Percentiles rank a stretch among this genome's conserved stretches.
Conservation (phyloP, 2,113 vertebrate species). For the Helogale parvula region DNA sequence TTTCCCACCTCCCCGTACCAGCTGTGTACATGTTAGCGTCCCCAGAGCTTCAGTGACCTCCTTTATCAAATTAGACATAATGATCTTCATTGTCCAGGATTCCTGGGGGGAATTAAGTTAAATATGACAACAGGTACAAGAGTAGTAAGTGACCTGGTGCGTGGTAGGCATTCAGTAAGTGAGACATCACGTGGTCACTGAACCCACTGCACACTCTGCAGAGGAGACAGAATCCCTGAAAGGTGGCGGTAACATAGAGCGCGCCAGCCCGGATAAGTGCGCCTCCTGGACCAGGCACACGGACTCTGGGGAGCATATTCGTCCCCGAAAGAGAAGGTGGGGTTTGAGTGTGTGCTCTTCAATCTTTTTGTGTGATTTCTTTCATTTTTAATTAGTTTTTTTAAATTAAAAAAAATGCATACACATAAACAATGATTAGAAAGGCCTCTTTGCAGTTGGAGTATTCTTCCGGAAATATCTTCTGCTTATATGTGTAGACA, state of each 20-base stretch:
- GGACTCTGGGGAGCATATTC: neutral
- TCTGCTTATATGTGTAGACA: too few relatives aligned
- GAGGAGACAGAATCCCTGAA: neutral
- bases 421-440: neutral
- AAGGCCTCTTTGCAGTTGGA: neutral
- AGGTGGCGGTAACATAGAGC: neutral
- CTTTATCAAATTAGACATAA: neutral
- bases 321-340: neutral
- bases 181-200: neutral
- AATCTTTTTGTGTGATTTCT: neutral
- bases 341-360: neutral
- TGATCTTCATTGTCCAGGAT: neutral
- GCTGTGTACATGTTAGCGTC: neutral
- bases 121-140: neutral
- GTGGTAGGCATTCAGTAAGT: neutral
- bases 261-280: neutral
- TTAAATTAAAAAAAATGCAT: neutral
- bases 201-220: neutral
- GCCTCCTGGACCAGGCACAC: neutral
- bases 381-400: neutral
- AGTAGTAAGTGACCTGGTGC: neutral
- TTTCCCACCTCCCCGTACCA: neutral
- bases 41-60: neutral
- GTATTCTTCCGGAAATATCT: neutral
- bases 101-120: neutral